phyloP scores from a whole-genome alignment of 2,113 vertebrate genomes.

The Aptenodytes forsteri region DNA sequence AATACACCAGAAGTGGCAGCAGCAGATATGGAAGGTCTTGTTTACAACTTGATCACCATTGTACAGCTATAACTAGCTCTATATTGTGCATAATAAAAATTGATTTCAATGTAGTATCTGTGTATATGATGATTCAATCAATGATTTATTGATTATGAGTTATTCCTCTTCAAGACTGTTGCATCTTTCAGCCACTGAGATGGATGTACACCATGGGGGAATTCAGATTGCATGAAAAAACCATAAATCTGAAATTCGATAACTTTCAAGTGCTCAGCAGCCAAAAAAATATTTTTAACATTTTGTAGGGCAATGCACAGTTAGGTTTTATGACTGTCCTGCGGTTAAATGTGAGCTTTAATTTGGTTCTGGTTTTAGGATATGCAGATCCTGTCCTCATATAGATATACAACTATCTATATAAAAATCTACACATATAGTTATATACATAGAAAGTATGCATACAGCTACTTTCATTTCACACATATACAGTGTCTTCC shows the following conservation, averaged over 20 bases:
- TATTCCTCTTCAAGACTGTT: background rate
- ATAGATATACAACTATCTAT: background rate
- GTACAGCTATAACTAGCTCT: background rate
- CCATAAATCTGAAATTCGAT: background rate
- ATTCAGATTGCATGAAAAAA: background rate
- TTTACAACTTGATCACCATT: background rate
- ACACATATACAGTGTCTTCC: background rate
- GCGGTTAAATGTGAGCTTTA: background rate
- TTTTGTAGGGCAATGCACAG: background rate
- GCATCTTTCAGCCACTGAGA: background rate
- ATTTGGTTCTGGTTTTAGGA: background rate
- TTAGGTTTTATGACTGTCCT: background rate
- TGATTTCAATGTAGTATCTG: background rate
- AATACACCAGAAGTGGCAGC: background rate
- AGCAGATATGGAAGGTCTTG: background rate
- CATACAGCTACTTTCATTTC: background rate
- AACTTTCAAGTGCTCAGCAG: background rate
- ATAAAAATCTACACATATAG: background rate
- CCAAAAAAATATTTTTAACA: background rate
- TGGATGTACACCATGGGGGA: background rate
- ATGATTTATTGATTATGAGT: background rate
- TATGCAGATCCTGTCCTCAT: background rate
- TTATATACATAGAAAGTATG: background rate
- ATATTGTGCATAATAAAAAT: background rate
- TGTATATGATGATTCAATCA: background rate